Evolutionary conservation across 2,113 vertebrate genomes (phyloP).

Genomic region (Oreochromis tanganicae): DNA sequence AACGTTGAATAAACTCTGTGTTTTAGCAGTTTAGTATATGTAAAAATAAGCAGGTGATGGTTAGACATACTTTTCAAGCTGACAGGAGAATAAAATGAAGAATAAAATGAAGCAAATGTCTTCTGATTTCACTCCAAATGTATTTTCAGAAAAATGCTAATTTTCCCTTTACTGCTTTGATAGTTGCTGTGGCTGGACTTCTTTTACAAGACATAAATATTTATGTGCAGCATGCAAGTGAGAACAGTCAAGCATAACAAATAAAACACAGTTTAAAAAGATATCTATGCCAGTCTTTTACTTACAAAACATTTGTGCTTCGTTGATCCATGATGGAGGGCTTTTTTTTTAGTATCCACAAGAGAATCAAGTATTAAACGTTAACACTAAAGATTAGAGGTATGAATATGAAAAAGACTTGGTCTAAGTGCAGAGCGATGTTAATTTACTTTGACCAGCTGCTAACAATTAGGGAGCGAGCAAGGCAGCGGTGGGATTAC

Average conservation of each 20-base stretch:
- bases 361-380: constrained; percentile 3
- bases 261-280: background rate
- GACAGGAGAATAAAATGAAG: background rate
- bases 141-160: background rate
- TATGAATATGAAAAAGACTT: constrained; percentile 4
- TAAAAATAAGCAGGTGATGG: background rate
- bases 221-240: background rate
- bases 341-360: constrained; percentile 12
- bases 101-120: background rate
- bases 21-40: background rate
- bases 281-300: constrained; percentile 13
- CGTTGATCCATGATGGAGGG: constrained; percentile 23
- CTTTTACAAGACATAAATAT: background rate
- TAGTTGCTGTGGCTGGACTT: background rate
- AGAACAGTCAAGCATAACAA: background rate
- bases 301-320: constrained; percentile 53
- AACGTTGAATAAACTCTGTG: background rate
- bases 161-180: background rate
- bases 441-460: constrained; percentile 57
- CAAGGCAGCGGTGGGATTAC: constrained; percentile 44
- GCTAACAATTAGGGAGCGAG: constrained; percentile 58
- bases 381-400: background rate
- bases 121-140: background rate
- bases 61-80: background rate
- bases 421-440: constrained; percentile 35